Evolutionary conservation across 2,888 invertebrate species (phyloP).

Genomic region (Himalopsyche tibetana): DNA sequence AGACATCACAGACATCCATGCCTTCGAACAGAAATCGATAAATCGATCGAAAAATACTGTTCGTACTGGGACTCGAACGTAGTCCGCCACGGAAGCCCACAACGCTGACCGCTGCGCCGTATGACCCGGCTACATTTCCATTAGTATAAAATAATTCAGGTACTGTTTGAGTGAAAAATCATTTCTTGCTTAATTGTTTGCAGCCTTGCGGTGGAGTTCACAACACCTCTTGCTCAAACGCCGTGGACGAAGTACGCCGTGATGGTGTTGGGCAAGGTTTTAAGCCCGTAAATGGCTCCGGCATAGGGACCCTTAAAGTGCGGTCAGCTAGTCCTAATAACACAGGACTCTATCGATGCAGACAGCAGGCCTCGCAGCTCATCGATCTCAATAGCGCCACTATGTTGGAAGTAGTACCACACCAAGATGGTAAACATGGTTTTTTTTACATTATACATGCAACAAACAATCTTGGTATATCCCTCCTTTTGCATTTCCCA

Average conservation of each 20-base stretch:
- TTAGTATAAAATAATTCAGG: no score
- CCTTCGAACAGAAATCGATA: no score
- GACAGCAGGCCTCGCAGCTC: conserved; percentile 58
- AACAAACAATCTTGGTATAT: neutral
- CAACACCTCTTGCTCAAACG: conserved; percentile 56
- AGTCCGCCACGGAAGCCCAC: no score
- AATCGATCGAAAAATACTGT: no score
- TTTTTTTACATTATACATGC: neutral
- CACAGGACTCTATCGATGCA: conserved; percentile 64
- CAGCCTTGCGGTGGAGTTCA: conserved; percentile 61
- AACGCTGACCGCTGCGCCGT: no score
- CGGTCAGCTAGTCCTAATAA: conserved; percentile 46
- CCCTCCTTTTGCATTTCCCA: no score
- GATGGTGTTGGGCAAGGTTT: conserved; percentile 41
- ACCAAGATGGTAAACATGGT: neutral
- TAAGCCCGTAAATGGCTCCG: neutral
- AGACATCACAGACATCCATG: no score
- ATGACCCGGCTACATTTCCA: no score
- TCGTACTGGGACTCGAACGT: no score
- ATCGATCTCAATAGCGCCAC: conserved; percentile 62
- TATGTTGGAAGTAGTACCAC: conserved; percentile 57
- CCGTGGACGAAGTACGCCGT: neutral
- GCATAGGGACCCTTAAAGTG: conserved; percentile 52
- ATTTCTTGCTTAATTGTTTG: neutral
- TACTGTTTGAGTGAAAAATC: no score